phyloP scores from a whole-genome alignment of 2,888 invertebrate genomes.

The Syritta pipiens region DNA sequence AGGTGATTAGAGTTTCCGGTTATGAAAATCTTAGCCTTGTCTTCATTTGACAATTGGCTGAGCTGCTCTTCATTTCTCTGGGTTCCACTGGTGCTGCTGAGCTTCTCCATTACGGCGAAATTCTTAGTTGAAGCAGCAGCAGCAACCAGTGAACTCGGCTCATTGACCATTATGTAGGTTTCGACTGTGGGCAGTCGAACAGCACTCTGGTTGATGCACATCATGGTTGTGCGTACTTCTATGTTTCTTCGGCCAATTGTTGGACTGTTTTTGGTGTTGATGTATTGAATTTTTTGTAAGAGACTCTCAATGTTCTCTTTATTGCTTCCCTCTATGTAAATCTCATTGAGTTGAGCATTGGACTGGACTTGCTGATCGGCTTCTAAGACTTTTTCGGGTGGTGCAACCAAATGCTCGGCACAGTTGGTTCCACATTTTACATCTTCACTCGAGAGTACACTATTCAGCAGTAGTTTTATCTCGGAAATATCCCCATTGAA shows the following conservation, averaged over 20 bases:
- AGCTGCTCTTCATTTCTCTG: conserved; percentile 25
- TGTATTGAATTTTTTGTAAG: conserved; percentile 92
- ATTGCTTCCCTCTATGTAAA: conserved; percentile 94
- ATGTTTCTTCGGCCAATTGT: conserved; percentile 95
- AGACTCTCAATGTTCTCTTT: conserved; percentile 93
- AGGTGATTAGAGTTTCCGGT: conserved; percentile 77
- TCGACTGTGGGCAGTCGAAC: conserved; percentile 77
- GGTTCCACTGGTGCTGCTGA: neutral
- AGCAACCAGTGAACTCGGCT: conserved; percentile 70
- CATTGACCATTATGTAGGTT: conserved; percentile 79
- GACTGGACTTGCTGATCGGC: conserved; percentile 89
- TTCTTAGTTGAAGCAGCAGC: conserved; percentile 48
- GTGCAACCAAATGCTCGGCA: conserved; percentile 79
- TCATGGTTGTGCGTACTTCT: conserved; percentile 77
- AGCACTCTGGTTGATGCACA: conserved; percentile 77
- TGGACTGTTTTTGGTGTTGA: conserved; percentile 93
- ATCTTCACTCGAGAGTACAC: conserved; percentile 74
- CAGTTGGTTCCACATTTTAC: conserved; percentile 78
- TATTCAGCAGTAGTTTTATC: conserved; percentile 75
- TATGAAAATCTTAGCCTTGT: conserved; percentile 71
- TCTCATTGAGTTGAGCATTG: conserved; percentile 84
- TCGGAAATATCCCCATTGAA: conserved; percentile 79
- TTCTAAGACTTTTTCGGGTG: conserved; percentile 86
- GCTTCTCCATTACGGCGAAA: conserved; percentile 33
- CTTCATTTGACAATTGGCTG: conserved; percentile 30